Conservation (phyloP, 1,140 invertebrate genomes). For the Pseudobourletiella spinata region DNA sequence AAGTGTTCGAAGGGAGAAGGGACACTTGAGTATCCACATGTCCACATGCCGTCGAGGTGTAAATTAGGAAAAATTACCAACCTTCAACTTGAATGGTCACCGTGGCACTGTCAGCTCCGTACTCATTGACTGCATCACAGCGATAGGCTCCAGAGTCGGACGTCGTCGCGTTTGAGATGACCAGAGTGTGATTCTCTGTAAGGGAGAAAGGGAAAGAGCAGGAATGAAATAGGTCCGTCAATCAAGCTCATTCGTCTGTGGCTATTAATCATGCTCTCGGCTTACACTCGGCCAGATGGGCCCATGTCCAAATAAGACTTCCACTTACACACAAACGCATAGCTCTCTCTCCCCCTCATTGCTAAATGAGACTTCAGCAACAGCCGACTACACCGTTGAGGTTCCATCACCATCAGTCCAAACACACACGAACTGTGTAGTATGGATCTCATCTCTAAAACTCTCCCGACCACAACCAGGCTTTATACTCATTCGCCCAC, state of each 20-base stretch:
- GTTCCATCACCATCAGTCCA: too few species aligned
- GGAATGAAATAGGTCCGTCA: slow-evolving; percentile 16
- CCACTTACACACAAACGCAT: slow-evolving; percentile 26
- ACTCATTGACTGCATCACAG: slow-evolving; percentile 65
- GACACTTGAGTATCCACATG: too few species aligned
- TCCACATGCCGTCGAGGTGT: too few species aligned
- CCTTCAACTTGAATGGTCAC: slow-evolving; percentile 57
- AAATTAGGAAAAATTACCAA: neutral
- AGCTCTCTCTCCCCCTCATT: too few species aligned
- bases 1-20: too few species aligned
- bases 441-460: too few species aligned
- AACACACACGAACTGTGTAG: too few species aligned
- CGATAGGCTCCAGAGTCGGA: slow-evolving; percentile 66
- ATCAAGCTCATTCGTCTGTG: slow-evolving; percentile 1
- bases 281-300: neutral
- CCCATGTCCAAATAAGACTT: too few species aligned
- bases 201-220: slow-evolving; percentile 1
- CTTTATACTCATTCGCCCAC: too few species aligned
- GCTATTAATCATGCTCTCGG: slow-evolving; percentile 8
- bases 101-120: slow-evolving; percentile 51
- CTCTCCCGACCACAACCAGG: too few species aligned
- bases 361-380: too few species aligned
- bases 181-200: slow-evolving; percentile 41
- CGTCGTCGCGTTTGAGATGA: slow-evolving; percentile 51
- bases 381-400: too few species aligned